Base-by-base conservation (phyloP, 1,140 invertebrate species). In the Caenorhabditis tropicalis region DNA sequence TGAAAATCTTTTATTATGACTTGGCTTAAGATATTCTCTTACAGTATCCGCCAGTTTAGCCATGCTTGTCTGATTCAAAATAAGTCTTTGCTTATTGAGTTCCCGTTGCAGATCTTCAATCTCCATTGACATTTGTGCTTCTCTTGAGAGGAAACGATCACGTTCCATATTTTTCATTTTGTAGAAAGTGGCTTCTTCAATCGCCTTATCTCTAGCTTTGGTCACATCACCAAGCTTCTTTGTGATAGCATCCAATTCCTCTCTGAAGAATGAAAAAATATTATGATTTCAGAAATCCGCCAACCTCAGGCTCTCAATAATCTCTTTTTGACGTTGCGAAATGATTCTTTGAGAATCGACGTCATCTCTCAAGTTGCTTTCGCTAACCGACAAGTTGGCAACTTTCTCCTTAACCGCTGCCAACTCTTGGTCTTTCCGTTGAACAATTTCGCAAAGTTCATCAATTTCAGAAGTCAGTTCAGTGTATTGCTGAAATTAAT, bases 401-500 rank as follows among this genome's bases (percentile, higher is more conserved):
- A 82, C 12, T 19, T 39, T 36, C 27, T 82, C 82, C 33, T 70
- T 82, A 12, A 82, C 19, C 9, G 7, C 15, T 39, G 82, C 39
- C 0, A 82, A 29, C 43, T 82, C 82, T 15, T 74, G 56, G 16
- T 82, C 82, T 46, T 82, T 82, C 16, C 27, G 31, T 29, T 82
- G 56, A 7, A 82, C 82, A 24, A 82, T 46, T 43, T 58, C 60
- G 24, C 82, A 82, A 29, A 82, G 60, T 60, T 74, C 82, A 74
- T 82, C 82, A 74, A 82, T 82, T 74, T 82, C 82, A 4, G 58
- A 70, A 5, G 82, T 82, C 10, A 82, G 58, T 49, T 82, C 82
- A 24, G 82, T 82, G 82, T 82, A 82, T 70, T 82, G 82, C 82
- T 82, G 82, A 49, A 82, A 82, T n/a, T 58, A 10, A 27, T 15